Evolutionary conservation across 2,113 vertebrate genomes (phyloP), one percentile per base, ranked within the genome.

Genomic region (Ictidomys tridecemlineatus): DNA sequence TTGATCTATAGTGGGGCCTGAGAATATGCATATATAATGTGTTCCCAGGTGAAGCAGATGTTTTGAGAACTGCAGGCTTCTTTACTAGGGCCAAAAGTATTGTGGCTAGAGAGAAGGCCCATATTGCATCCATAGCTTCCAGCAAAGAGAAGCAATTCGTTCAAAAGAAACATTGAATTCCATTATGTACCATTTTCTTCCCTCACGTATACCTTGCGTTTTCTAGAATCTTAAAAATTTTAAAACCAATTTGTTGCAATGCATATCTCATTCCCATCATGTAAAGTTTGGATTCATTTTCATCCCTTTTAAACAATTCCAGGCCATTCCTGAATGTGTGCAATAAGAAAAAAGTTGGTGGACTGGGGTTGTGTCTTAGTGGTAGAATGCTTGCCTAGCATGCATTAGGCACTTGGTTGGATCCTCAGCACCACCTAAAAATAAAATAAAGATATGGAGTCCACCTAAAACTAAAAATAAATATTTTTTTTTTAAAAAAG

Each of bases 81-180:
- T n/a, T 87, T 63, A 30, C 39, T 45, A 78, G 6, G 42, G 30
- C 39, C 42, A 58, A 61, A 80, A 45, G 22, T n/a, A n/a, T 16
- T 74, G 24, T 91, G 51, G 24, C 51, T 45, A 14, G 12, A 83
- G 53, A 53, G 9, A 51, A 85, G 2, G 6, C 37, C 1, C 32
- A 7, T 34, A 12, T 22, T 89, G 5, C 22, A 30, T 42, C 39
- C 32, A 14, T 53, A 12, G 37, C 1, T 42, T 6, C 34, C 32
- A 22, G 16, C 56, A 69, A 78, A 88, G 32, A 72, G 37, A 87
- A 53, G 32, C 37, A 34, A 85, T 92, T 95, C 89, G 93, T 0
- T 95, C 77, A 92, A 98, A 98, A 97, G 93, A 97, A 96, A 96
- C 97, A 3, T 26, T 78, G 90, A 97, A 97, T 98, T 98, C 95